Evolutionary conservation across 2,888 invertebrate genomes (phyloP), one percentile per base, ranked within the genome.

Genomic region (Dinocampus coccinellae): DNA sequence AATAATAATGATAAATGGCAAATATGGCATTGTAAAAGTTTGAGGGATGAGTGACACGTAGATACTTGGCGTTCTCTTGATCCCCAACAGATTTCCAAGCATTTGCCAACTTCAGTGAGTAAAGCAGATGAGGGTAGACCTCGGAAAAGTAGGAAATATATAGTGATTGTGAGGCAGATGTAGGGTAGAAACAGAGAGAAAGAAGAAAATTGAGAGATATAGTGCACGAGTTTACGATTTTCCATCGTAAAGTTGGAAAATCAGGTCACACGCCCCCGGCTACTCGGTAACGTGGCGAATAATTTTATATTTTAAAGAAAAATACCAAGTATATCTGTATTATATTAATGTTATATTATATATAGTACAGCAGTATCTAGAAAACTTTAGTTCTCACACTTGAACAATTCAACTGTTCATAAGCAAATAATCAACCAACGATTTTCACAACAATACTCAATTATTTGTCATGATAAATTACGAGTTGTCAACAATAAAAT

Each of bases 281-380:
- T 29, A 66, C 68, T 52, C 42, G 64, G 53, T 53, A 63, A 70
- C 52, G 70, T 57, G 70, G 74, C 67, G 72, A 75, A 75, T 73
- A 75, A 76, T 76, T 71, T 72, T 76, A 74, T 73, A 76, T 73
- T 70, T 63, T 63, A 58, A 47, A 16, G 16, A n/a, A 16, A 47
- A 47, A 34, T 62, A 70, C 69, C 72, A 66, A 70, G 57, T 73
- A 69, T 42, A 57, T 62, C 55, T 67, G 58, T 47, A n/a, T n/a
- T n/a, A n/a, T n/a, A n/a, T n/a, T n/a, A n/a, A n/a, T n/a, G n/a
- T n/a, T n/a, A n/a, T n/a, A n/a, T n/a, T n/a, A n/a, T n/a, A n/a
- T n/a, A n/a, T n/a, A n/a, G 42, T 26, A 42, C 36, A 34, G 29
- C 42, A 57, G 42, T 34, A 55, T 68, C 63, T 52, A 42, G 64